Percentiles rank a stretch among this genome's conserved stretches.
Conservation (phyloP, 2,797 vertebrate species). For the Lacerta agilis region DNA sequence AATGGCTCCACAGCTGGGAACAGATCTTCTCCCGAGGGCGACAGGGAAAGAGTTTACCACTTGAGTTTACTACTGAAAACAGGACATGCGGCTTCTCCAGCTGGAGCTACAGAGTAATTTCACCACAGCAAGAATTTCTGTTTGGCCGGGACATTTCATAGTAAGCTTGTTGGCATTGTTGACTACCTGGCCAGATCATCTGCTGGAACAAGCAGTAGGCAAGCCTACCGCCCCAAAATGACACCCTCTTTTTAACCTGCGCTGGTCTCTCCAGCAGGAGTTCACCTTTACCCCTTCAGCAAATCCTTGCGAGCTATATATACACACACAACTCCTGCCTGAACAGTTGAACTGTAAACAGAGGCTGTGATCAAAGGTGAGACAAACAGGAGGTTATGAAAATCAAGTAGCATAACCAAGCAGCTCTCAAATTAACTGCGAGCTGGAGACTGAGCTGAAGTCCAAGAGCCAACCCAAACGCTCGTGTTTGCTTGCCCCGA, state of each 20-base stretch:
- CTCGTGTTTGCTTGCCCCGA: conserved; percentile 20
- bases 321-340: conserved; percentile 7
- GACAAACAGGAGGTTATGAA: conserved; percentile 43
- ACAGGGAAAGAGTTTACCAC: background rate
- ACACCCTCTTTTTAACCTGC: background rate
- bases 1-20: no score
- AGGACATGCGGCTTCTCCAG: background rate
- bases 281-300: conserved; percentile 29
- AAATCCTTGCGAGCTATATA: conserved; percentile 31
- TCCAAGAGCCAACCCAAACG: conserved; percentile 29
- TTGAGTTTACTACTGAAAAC: background rate
- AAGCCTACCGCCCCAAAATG: background rate
- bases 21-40: background rate
- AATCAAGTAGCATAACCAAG: conserved; percentile 35
- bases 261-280: conserved; percentile 11
- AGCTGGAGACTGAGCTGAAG: conserved; percentile 8
- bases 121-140: background rate
- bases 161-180: background rate
- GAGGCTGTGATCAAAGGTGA: conserved; percentile 43
- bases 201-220: background rate
- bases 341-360: conserved; percentile 42
- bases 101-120: background rate
- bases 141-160: background rate
- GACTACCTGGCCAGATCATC: background rate
- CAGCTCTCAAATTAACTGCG: conserved; percentile 25